Percentiles rank a stretch among this genome's conserved stretches.
phyloP scores from a whole-genome alignment of 2,113 vertebrate species.

The Hippoglossus stenolepis region DNA sequence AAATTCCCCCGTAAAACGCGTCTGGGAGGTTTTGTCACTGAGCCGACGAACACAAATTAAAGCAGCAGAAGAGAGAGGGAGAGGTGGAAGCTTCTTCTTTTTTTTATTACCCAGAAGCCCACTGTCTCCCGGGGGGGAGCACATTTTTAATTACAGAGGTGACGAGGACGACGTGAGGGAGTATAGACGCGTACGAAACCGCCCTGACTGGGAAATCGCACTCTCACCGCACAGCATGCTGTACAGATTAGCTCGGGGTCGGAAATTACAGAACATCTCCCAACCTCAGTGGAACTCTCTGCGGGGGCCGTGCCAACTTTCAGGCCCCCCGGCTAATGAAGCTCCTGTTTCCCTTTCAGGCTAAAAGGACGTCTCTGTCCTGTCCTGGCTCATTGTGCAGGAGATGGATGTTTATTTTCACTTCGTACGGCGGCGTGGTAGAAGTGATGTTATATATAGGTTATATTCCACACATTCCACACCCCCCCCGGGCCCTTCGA shows the following conservation, averaged over 20 bases:
- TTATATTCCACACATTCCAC: conserved; percentile 34
- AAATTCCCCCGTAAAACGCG: conserved; percentile 30
- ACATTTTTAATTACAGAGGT: conserved; percentile 76
- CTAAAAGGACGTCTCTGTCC: conserved; percentile 18
- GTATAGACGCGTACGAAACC: conserved; percentile 62
- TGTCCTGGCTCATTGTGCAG: conserved; percentile 28
- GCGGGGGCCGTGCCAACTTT: conserved; percentile 44
- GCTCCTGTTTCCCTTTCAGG: conserved; percentile 32
- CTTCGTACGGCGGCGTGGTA: neutral
- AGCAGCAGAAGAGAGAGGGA: conserved; percentile 22
- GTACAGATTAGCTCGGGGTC: conserved; percentile 70
- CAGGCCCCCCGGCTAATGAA: conserved; percentile 35
- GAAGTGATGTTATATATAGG: conserved; percentile 43
- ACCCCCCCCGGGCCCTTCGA: conserved; percentile 32
- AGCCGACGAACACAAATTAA: conserved; percentile 54
- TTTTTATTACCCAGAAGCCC: conserved; percentile 63
- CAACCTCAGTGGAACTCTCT: conserved; percentile 67
- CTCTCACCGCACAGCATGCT: conserved; percentile 71
- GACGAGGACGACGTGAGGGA: conserved; percentile 63
- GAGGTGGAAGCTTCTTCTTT: neutral
- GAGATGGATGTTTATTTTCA: conserved; percentile 43
- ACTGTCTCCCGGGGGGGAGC: conserved; percentile 62
- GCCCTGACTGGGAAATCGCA: conserved; percentile 57
- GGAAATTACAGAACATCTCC: conserved; percentile 77
- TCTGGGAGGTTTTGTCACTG: conserved; percentile 52